Evolutionary conservation across 2,888 invertebrate genomes (phyloP).

Genomic region (Ommatoiulus sabulosus): DNA sequence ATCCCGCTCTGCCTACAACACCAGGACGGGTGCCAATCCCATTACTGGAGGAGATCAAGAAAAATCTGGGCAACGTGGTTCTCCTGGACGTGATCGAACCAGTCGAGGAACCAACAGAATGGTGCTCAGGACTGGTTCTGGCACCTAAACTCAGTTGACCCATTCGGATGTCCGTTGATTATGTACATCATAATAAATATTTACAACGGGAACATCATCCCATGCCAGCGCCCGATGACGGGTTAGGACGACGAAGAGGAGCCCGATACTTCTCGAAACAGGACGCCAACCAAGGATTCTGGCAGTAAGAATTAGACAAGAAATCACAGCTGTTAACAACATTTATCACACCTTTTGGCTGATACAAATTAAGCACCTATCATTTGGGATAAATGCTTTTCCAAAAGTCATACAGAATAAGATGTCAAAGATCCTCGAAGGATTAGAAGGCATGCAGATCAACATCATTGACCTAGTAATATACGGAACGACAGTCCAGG

Average conservation of each 20-base stretch:
- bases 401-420: conserved; percentile 44
- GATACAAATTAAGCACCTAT: neutral
- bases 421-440: neutral
- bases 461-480: too few relatives aligned
- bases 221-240: conserved; percentile 8
- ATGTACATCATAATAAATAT: neutral
- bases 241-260: conserved; percentile 45
- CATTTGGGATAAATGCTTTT: conserved; percentile 31
- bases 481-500: too few relatives aligned
- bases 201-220: neutral
- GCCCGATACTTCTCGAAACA: conserved; percentile 51
- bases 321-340: neutral
- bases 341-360: conserved; percentile 15
- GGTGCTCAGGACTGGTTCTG: neutral
- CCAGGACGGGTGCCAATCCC: neutral
- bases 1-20: neutral
- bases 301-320: neutral
- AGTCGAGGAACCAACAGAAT: neutral
- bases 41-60: neutral
- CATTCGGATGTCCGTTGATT: neutral
- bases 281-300: conserved; percentile 48
- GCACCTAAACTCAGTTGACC: neutral
- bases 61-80: neutral
- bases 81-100: neutral
- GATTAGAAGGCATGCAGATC: too few relatives aligned